Conservation (phyloP, 2,113 vertebrate genomes). For the Recurvirostra avosetta region DNA sequence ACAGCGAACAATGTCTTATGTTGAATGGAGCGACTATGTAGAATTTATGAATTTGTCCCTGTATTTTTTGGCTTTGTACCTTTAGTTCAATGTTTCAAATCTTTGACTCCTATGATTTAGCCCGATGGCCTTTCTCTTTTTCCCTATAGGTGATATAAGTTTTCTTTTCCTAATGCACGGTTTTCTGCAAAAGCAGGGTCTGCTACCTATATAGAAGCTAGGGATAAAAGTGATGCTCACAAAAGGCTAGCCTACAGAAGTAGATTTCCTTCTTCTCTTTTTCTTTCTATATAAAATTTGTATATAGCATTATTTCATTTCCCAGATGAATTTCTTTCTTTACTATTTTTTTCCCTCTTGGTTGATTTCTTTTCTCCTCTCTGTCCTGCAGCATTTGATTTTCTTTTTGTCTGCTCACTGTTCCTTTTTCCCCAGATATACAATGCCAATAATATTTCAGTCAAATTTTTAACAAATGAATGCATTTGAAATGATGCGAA, state of each 20-base stretch:
- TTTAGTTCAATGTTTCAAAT: not conserved
- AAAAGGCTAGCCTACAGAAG: conserved; percentile 8
- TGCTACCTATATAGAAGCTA: not conserved
- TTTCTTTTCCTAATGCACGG: not conserved
- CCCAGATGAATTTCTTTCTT: not conserved
- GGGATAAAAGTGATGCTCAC: conserved; percentile 20
- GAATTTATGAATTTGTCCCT: conserved; percentile 30
- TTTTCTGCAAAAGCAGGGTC: conserved; percentile 20
- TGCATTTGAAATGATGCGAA: not conserved
- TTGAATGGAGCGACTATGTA: not conserved
- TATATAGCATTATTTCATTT: conserved; percentile 10
- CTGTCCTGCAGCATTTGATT: not conserved
- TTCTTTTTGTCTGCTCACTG: not conserved
- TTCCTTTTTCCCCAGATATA: not conserved
- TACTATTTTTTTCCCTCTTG: not conserved
- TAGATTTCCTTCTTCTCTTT: not conserved
- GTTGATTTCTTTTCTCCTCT: not conserved
- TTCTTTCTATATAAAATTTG: conserved; percentile 26
- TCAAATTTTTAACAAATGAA: not conserved
- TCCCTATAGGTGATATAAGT: not conserved
- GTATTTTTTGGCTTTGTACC: conserved; percentile 28
- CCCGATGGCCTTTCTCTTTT: conserved; percentile 13
- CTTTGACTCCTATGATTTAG: not conserved
- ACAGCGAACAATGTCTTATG: not conserved
- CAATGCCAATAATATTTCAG: not conserved